phyloP scores from a whole-genome alignment of 2,113 vertebrate genomes.

The Naja naja region DNA sequence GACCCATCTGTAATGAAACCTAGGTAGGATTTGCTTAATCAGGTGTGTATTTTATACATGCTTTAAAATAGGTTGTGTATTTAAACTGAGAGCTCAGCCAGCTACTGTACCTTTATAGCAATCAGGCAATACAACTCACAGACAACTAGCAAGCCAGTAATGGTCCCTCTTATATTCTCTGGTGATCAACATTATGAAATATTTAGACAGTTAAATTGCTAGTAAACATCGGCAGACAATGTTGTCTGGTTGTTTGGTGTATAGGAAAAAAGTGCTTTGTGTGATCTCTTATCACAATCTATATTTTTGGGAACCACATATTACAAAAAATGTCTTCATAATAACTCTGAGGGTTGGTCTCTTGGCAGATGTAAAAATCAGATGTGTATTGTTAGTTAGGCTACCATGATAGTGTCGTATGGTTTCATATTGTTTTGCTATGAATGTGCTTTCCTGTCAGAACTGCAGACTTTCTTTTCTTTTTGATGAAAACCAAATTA shows the following conservation, averaged over 20 bases:
- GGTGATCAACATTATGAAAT: neutral
- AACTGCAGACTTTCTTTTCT: neutral
- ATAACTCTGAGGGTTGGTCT: conserved; percentile 40
- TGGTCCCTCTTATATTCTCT: neutral
- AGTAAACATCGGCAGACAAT: conserved; percentile 3
- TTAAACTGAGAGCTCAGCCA: conserved; percentile 30
- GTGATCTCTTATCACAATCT: neutral
- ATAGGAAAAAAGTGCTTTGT: neutral
- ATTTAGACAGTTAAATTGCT: neutral
- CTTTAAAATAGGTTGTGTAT: conserved; percentile 18
- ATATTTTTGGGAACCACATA: neutral
- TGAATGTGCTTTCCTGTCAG: neutral
- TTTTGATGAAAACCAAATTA: neutral
- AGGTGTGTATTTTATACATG: conserved; percentile 13
- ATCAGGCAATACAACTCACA: conserved; percentile 1
- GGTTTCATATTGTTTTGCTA: neutral
- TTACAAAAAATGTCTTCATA: conserved; percentile 50
- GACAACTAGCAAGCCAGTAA: neutral
- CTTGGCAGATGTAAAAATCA: conserved; percentile 47
- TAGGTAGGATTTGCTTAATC: conserved; percentile 18
- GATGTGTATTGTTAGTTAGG: conserved; percentile 34
- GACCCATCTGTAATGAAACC: neutral
- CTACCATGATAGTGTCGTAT: neutral
- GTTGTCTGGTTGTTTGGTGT: neutral
- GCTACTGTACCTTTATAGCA: conserved; percentile 39